Conservation (phyloP, 2,888 invertebrate genomes). For the Clostera curtula region DNA sequence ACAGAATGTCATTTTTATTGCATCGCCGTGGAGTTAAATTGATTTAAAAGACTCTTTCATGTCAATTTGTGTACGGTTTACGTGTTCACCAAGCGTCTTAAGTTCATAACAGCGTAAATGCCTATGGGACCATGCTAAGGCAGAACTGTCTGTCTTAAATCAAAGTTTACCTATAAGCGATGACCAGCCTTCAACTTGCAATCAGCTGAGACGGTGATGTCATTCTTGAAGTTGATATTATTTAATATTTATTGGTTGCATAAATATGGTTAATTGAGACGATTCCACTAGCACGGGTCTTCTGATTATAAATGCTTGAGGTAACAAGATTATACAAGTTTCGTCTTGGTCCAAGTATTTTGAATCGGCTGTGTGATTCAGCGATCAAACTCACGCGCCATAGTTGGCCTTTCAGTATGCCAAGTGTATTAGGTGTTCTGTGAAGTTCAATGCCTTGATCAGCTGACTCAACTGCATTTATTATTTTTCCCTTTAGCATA, state of each 20-base stretch:
- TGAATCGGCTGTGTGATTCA: slow-evolving; percentile 38
- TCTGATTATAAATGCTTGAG: slow-evolving; percentile 11
- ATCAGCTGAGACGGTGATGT: slow-evolving; percentile 66
- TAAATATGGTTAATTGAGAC: slow-evolving; percentile 16
- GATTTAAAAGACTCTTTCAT: slow-evolving; percentile 1
- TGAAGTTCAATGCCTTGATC: slow-evolving; percentile 61
- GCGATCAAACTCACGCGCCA: slow-evolving; percentile 20
- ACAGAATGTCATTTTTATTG: slow-evolving; percentile 34
- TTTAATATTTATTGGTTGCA: slow-evolving; percentile 41
- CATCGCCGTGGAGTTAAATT: slow-evolving; percentile 21
- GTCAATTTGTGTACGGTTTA: no score
- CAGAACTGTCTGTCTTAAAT: slow-evolving; percentile 20
- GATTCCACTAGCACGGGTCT: slow-evolving; percentile 12
- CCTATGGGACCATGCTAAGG: no score
- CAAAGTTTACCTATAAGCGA: slow-evolving; percentile 34
- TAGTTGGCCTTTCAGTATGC: slow-evolving; percentile 34
- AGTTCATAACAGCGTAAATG: no score
- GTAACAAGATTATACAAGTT: slow-evolving; percentile 8
- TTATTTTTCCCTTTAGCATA: slow-evolving; percentile 34
- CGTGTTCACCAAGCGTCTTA: no score
- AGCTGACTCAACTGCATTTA: slow-evolving; percentile 56
- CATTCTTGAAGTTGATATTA: slow-evolving; percentile 34
- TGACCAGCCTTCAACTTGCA: slow-evolving; percentile 65
- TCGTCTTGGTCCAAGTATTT: slow-evolving; percentile 12
- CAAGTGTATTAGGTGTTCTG: slow-evolving; percentile 39